These are phyloP conservation scores for Drosophila eohydei DNA, from an alignment of 2,888 invertebrate species.

Conservation along the genomic window DNA sequence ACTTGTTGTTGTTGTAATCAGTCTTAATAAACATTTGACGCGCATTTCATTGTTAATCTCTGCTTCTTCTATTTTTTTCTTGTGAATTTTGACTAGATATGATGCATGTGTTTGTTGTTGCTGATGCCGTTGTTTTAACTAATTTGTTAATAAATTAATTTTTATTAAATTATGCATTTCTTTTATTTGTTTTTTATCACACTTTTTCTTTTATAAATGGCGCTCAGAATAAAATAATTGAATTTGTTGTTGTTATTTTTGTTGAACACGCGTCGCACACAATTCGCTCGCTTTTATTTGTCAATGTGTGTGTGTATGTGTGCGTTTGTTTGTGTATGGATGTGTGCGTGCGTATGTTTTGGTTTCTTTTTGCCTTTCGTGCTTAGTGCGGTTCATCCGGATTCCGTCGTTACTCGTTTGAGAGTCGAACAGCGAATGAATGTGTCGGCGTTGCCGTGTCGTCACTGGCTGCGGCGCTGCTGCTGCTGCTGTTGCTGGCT, in stretches of 20 bases:
- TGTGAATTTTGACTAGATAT: slow-evolving; percentile 81
- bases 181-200: slow-evolving; percentile 52
- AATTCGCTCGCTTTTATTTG: slow-evolving; percentile 59
- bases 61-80: slow-evolving; percentile 41
- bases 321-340: slow-evolving; percentile 11
- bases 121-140: slow-evolving; percentile 30
- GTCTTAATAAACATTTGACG: slow-evolving; percentile 76
- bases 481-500: slow-evolving; percentile 31
- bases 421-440: slow-evolving; percentile 84
- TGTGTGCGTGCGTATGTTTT: slow-evolving; percentile 44
- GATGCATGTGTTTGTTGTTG: slow-evolving; percentile 56
- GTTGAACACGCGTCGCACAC: slow-evolving; percentile 67
- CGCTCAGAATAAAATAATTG: slow-evolving; percentile 52
- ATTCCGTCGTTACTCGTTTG: slow-evolving; percentile 83
- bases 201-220: slow-evolving; percentile 63
- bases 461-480: slow-evolving; percentile 69
- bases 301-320: slow-evolving; percentile 28
- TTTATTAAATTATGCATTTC: slow-evolving; percentile 30
- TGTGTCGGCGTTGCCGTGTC: slow-evolving; percentile 76
- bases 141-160: slow-evolving; percentile 35
- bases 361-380: slow-evolving; percentile 38
- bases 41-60: slow-evolving; percentile 47
- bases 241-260: slow-evolving; percentile 37
- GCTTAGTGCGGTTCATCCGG: slow-evolving; percentile 68
- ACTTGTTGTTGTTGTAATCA: slow-evolving; percentile 60